A percentile compares a stretch with the other conserved stretches of the same genome.
phyloP scores from a whole-genome alignment of 2,888 invertebrate genomes.

The Coenonympha arcania region DNA sequence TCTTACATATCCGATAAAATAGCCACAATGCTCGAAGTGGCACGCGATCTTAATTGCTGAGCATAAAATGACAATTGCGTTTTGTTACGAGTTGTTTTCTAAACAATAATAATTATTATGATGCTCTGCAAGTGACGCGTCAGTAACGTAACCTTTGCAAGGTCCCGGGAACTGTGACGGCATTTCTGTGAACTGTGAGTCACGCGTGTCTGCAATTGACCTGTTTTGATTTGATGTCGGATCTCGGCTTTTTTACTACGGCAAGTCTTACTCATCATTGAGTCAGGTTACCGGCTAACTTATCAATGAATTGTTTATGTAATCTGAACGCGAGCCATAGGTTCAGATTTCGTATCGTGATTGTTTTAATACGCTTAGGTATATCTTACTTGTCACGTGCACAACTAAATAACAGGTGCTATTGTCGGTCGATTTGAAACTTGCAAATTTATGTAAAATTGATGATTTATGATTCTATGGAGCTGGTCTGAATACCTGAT shows the following conservation, averaged over 20 bases:
- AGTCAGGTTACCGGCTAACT: slow-evolving; percentile 44
- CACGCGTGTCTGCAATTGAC: slow-evolving; percentile 40
- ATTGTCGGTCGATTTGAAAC: too few relatives aligned
- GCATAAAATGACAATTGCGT: slow-evolving; percentile 15
- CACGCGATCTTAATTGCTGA: neutral
- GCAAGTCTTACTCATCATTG: slow-evolving; percentile 55
- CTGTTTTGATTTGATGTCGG: slow-evolving; percentile 34
- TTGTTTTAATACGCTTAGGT: neutral
- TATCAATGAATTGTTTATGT: slow-evolving; percentile 49
- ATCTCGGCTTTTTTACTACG: slow-evolving; percentile 48
- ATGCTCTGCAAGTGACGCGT: slow-evolving; percentile 13
- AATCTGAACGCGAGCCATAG: slow-evolving; percentile 11
- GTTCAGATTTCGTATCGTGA: neutral
- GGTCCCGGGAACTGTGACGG: slow-evolving; percentile 60
- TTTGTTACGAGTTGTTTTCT: slow-evolving; percentile 14
- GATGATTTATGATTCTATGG: too few relatives aligned
- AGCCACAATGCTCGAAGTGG: neutral
- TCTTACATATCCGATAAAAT: neutral
- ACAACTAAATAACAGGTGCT: too few relatives aligned
- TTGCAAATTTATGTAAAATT: too few relatives aligned
- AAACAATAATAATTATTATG: slow-evolving; percentile 7
- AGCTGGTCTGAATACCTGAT: too few relatives aligned
- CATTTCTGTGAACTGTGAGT: slow-evolving; percentile 56
- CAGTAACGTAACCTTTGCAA: slow-evolving; percentile 29
- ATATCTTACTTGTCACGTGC: neutral